Conservation (phyloP, 1,140 invertebrate genomes). For the Sitobion miscanthi region DNA sequence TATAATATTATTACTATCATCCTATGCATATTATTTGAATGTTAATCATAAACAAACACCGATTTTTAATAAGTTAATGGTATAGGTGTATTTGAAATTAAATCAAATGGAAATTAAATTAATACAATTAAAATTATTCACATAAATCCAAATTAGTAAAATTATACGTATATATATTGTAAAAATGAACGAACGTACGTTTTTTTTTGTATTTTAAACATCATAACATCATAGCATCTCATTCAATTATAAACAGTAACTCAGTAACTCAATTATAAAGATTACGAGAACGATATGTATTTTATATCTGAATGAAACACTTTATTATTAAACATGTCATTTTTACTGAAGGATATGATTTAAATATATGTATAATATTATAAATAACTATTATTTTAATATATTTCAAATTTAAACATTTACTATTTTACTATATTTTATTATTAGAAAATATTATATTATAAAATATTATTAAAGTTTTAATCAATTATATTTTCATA, state of each 20-base stretch:
- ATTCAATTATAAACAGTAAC: not conserved
- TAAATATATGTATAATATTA: not conserved
- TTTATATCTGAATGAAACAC: not conserved
- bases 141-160: not conserved
- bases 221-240: not conserved
- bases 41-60: not conserved
- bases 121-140: not conserved
- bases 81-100: not conserved
- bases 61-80: not conserved
- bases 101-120: not conserved
- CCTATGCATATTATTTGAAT: not conserved
- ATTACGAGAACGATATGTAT: not conserved
- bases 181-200: not conserved
- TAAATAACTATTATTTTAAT: not conserved
- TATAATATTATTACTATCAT: too few species aligned
- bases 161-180: not conserved
- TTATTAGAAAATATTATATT: not conserved
- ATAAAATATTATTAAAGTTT: too few species aligned
- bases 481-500: not conserved
- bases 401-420: conserved; percentile 2
- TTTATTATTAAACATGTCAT: not conserved
- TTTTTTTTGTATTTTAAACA: not conserved
- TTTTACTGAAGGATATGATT: not conserved
- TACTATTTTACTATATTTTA: not conserved
- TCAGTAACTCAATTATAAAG: not conserved